A percentile compares a stretch with the other conserved stretches of the same genome.
These are phyloP conservation scores for Melieria omissa DNA, from an alignment of 2,888 invertebrate species.

Conservation along the genomic window DNA sequence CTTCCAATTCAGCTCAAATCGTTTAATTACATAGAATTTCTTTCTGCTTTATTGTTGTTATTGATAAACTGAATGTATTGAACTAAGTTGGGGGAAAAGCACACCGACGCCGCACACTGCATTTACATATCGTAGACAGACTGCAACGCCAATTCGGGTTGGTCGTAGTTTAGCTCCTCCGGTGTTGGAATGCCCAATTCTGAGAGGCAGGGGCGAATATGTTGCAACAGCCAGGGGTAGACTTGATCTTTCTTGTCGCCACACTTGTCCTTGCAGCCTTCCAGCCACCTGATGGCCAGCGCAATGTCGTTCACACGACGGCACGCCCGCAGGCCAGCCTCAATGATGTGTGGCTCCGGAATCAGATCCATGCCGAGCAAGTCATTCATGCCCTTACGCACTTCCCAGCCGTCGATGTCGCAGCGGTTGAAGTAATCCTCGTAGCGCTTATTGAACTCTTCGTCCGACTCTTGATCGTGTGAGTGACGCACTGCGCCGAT, in stretches of 20 bases:
- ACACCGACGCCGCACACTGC: constrained; percentile 11
- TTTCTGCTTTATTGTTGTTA: constrained; percentile 22
- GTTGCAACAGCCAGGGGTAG: constrained; percentile 88
- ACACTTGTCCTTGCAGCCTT: constrained; percentile 91
- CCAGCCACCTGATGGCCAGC: constrained; percentile 91
- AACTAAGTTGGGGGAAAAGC: constrained; percentile 45
- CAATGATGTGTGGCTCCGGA: constrained; percentile 90
- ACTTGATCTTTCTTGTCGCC: constrained; percentile 79
- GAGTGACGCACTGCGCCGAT: constrained; percentile 59
- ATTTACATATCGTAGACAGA: constrained; percentile 73
- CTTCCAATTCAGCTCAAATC: not conserved
- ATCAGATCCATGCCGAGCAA: constrained; percentile 89
- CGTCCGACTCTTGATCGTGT: constrained; percentile 79
- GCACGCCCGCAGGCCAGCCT: constrained; percentile 89
- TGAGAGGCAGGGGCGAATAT: constrained; percentile 90
- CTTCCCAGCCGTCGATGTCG: constrained; percentile 95
- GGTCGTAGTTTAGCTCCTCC: constrained; percentile 96
- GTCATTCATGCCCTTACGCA: constrained; percentile 91
- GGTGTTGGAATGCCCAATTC: constrained; percentile 95
- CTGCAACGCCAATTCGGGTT: constrained; percentile 88
- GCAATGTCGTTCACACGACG: constrained; percentile 94
- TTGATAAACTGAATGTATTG: constrained; percentile 43
- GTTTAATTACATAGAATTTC: not conserved
- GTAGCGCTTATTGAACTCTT: constrained; percentile 86
- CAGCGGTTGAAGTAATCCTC: constrained; percentile 85